Conservation (phyloP, 2,113 vertebrate genomes). For the Paracanthobrama guichenoti region DNA sequence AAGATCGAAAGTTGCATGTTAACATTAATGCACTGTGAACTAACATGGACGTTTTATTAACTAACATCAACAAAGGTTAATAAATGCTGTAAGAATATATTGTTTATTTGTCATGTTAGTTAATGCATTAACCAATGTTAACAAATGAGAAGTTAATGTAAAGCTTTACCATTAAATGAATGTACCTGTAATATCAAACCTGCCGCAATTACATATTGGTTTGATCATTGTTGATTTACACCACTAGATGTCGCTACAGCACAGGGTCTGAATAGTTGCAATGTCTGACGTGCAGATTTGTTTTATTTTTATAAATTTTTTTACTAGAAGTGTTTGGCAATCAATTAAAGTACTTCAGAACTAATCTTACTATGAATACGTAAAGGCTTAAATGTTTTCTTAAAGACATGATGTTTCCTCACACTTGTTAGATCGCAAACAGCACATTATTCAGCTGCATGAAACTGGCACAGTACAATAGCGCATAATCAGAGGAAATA, state of each 20-base stretch:
- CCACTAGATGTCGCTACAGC: slow-evolving; percentile 67
- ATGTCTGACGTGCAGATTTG: background rate
- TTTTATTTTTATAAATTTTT: background rate
- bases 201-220: background rate
- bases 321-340: background rate
- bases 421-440: background rate
- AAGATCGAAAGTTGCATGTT: too few species aligned
- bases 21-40: too few species aligned
- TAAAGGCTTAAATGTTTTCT: background rate
- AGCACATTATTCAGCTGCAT: background rate
- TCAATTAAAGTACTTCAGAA: background rate
- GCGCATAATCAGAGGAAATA: background rate
- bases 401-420: background rate
- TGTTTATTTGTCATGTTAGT: too few species aligned
- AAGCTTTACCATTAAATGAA: background rate
- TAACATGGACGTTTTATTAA: too few species aligned
- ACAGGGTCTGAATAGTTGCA: slow-evolving; percentile 26
- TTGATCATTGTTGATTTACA: background rate
- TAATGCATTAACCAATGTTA: too few species aligned
- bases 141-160: too few species aligned
- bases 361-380: background rate
- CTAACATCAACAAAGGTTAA: too few species aligned
- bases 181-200: background rate
- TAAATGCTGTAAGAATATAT: too few species aligned
- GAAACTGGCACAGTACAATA: background rate